Evolutionary conservation across 2,888 invertebrate species (phyloP).

Genomic region (Parascotia fuliginaria): DNA sequence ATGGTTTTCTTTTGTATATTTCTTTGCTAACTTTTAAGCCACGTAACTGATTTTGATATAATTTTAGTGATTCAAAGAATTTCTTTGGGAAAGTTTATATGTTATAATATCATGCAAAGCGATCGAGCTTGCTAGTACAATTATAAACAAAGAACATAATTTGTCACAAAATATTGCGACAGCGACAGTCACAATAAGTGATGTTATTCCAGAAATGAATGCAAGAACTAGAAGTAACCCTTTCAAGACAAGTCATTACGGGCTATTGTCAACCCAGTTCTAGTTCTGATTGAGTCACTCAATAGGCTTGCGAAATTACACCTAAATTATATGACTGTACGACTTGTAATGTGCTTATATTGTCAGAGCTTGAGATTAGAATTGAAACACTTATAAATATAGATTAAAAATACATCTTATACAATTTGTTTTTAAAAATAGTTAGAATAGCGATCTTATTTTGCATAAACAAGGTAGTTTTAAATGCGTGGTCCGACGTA

Average conservation of each 20-base stretch:
- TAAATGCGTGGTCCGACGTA: too few species aligned
- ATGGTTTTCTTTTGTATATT: too few species aligned
- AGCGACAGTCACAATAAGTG: slow-evolving; percentile 7
- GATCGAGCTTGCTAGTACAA: background rate
- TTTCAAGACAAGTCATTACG: slow-evolving; percentile 11
- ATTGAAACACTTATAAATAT: too few species aligned
- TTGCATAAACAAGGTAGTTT: too few species aligned
- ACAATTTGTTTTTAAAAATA: too few species aligned
- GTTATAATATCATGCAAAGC: too few species aligned
- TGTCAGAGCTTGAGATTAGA: background rate
- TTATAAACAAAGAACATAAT: background rate
- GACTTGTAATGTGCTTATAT: background rate
- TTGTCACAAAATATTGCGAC: slow-evolving; percentile 16
- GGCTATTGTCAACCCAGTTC: slow-evolving; percentile 18
- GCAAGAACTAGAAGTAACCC: slow-evolving; percentile 2
- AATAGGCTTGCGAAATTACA: slow-evolving; percentile 22
- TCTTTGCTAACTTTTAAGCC: too few species aligned
- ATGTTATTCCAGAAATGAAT: slow-evolving; percentile 6
- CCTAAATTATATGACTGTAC: slow-evolving; percentile 4
- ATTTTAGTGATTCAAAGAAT: too few species aligned
- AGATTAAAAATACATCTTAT: too few species aligned
- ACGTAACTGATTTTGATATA: too few species aligned
- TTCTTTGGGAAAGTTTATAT: too few species aligned
- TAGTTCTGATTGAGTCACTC: slow-evolving; percentile 32
- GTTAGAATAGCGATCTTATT: too few species aligned